Evolutionary conservation across 2,797 vertebrate genomes (phyloP).

Genomic region (Syndactyla subalaris): DNA sequence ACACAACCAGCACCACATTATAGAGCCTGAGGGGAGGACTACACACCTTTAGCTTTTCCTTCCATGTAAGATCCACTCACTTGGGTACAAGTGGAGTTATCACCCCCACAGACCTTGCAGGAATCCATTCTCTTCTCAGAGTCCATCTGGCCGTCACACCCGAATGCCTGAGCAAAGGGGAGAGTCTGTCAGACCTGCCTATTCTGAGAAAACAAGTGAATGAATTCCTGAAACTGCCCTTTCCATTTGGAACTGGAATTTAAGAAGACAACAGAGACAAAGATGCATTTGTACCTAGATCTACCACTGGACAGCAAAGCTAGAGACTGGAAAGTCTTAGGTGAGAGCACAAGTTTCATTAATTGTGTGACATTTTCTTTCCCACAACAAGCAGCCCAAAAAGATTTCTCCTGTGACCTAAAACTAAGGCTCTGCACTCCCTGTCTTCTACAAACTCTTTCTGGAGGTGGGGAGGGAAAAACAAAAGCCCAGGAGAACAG

Average conservation of each 20-base stretch:
- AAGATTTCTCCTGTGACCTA: not conserved
- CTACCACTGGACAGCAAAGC: not conserved
- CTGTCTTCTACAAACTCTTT: not conserved
- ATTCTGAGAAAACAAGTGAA: not conserved
- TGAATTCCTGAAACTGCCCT: not conserved
- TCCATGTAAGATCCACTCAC: constrained; percentile 81
- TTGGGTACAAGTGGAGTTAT: constrained; percentile 83
- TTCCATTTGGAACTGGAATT: not conserved
- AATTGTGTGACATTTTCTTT: not conserved
- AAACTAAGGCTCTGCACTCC: not conserved
- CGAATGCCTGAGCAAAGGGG: constrained; percentile 83
- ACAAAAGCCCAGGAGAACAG: not conserved
- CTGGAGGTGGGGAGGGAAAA: not conserved
- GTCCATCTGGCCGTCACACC: constrained; percentile 89
- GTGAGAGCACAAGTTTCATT: not conserved
- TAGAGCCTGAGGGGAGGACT: not conserved
- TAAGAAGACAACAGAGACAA: not conserved
- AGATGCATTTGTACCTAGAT: not conserved
- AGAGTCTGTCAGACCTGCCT: not conserved
- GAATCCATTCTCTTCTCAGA: constrained; percentile 82
- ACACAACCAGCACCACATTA: not conserved
- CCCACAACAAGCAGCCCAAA: not conserved
- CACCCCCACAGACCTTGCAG: constrained; percentile 89
- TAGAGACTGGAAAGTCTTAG: not conserved
- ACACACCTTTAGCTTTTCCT: constrained; percentile 85